Percentiles rank a stretch among this genome's conserved stretches.
Conservation (phyloP, 2,113 vertebrate species). For the Chlamydotis undulata region DNA sequence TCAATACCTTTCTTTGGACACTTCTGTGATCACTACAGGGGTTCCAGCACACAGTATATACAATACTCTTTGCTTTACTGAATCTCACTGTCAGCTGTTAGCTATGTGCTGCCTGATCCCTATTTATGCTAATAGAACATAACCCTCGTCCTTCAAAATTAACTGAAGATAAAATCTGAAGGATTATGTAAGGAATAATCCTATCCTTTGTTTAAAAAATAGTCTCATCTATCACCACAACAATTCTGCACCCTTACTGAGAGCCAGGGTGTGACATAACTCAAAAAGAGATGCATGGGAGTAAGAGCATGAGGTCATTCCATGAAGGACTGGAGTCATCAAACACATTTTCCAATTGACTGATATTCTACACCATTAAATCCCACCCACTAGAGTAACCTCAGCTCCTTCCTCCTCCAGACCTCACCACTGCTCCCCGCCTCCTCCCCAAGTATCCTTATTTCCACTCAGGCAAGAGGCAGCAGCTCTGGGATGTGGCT, state of each 20-base stretch:
- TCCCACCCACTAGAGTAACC: background rate
- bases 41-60: background rate
- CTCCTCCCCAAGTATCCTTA: background rate
- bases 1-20: background rate
- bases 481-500: background rate
- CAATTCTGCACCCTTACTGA: background rate
- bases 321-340: background rate
- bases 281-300: background rate
- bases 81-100: background rate
- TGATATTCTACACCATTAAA: background rate
- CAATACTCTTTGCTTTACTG: background rate
- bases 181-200: background rate
- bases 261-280: background rate
- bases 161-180: background rate
- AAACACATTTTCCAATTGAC: background rate
- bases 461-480: background rate
- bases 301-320: background rate
- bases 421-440: background rate
- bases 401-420: background rate
- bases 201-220: background rate
- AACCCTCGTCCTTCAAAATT: background rate
- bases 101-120: background rate
- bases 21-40: accelerated
- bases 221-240: background rate
- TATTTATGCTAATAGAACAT: background rate